Base-by-base conservation (phyloP, 2,797 vertebrate species). In the Sebastes trivittatus region DNA sequence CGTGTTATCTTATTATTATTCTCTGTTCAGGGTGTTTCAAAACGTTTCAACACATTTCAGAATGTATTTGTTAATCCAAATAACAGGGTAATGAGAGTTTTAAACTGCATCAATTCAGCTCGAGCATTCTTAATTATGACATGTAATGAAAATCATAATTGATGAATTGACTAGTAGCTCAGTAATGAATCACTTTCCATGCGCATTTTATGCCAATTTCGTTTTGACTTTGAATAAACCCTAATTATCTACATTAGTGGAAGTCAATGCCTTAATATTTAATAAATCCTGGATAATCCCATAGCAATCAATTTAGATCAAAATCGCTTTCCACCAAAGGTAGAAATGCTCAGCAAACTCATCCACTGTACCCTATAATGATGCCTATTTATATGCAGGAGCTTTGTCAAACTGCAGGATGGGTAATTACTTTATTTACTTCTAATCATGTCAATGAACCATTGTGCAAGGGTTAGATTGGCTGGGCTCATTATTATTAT, bases 191-290 rank as follows among this genome's bases (percentile, higher is more conserved):
- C 91, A 92, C 96, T 96, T 92, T 91, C 83, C 89, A 81, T 94
- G 89, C 88, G 93, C 92, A 90, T 95, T 96, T 95, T 93, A 95
- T 96, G 94, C 85, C 94, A 96, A 96, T 93, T 95, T 91, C 85
- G 25, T 90, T 92, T 92, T 87, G 95, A 95, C 91, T 92, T 96
- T 91, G 91, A 95, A 95, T 97, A 97, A 95, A 95, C 94, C 88
- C 94, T 96, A 96, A 97, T 97, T 96, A 97, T 96, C 94, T 92
- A 92, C 93, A 97, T 97, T 96, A 97, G 92, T 89, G 88, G 94
- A 96, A 96, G 95, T 97, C 96, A 97, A 97, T 97, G 96, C 94
- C 95, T 95, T 95, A 96, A 96, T 97, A 97, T 97, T 97, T 96
- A 97, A 97, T 97, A 97, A 96, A 96, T 96, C 96, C 87, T 66